Evolutionary conservation across 2,113 vertebrate species (phyloP), one percentile per base, ranked within the genome.

Genomic region (Aegithalos caudatus): DNA sequence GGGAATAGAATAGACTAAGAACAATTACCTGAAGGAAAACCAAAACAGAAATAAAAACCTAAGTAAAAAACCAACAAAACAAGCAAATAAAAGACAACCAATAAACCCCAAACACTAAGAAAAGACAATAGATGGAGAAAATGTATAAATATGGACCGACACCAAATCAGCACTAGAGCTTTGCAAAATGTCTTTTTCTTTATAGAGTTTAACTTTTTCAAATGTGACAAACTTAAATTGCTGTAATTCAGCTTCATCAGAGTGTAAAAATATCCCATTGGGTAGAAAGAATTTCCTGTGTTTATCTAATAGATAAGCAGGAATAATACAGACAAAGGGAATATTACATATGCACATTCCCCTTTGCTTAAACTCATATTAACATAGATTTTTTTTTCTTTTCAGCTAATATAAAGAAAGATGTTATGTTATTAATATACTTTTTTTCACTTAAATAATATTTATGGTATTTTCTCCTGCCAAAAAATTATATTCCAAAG

Each of bases 361-460:
- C 2, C 10, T 81, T 85, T 54, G 5, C 11, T 67, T 56, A 60
- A 66, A 13, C 10, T 74, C 11, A 11, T 14, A 14, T 12, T 18
- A 45, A 1, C 17, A 56, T 4, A 17, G n/a, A n/a, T n/a, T n/a
- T n/a, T n/a, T n/a, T n/a, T n/a, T n/a, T 22, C 1, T 42, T 77
- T 76, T 84, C n/a, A 21, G 4, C 5, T 54, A 53, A 29, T 37
- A 6, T 33, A 35, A 72, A 29, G 16, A 51, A 64, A 70, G 4
- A 17, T 21, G 4, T 2, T 40, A 13, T 7, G 2, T 9, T 67
- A 48, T 53, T 40, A 56, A 28, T 57, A 53, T 5, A 6, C 0
- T 50, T 72, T 17, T 17, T 23, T 62, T 6, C 6, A 57, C 5
- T 60, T 45, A 22, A 88, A 35, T 6, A 82, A 23, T 57, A 0